phyloP scores from a whole-genome alignment of 1,140 invertebrate genomes.

The Cyclargus thomasi region DNA sequence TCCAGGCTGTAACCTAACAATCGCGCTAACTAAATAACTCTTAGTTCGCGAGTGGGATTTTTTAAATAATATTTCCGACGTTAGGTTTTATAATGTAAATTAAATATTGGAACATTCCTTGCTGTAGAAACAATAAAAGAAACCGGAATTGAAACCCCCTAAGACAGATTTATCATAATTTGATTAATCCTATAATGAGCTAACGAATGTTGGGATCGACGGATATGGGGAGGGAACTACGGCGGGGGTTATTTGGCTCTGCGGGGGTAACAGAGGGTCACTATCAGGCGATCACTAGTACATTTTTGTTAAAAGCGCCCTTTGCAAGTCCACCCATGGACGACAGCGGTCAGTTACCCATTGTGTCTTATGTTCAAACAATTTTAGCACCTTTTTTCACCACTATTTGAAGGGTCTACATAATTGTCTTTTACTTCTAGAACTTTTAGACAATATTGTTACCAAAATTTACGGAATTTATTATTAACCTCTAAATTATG shows the following conservation, averaged over 20 bases:
- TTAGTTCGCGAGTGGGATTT: too few relatives aligned
- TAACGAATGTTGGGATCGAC: slow-evolving; percentile 33
- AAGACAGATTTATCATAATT: not conserved
- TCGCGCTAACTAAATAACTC: too few relatives aligned
- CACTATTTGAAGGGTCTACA: too few relatives aligned
- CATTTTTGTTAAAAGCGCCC: slow-evolving; percentile 46
- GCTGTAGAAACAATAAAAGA: too few relatives aligned
- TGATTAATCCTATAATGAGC: slow-evolving; percentile 18
- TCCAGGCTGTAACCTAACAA: too few relatives aligned
- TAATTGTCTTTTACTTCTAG: too few relatives aligned
- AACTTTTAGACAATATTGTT: too few relatives aligned
- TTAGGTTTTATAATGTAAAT: too few relatives aligned
- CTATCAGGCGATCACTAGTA: slow-evolving; percentile 50
- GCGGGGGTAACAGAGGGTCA: slow-evolving; percentile 32
- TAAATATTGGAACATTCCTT: too few relatives aligned
- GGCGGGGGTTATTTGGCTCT: slow-evolving; percentile 27
- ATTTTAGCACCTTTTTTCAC: not conserved
- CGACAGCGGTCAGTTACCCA: not conserved
- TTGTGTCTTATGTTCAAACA: not conserved
- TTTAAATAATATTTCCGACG: too few relatives aligned
- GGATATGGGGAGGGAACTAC: slow-evolving; percentile 31
- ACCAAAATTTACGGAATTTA: too few relatives aligned
- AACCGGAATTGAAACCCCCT: not conserved
- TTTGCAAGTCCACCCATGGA: not conserved
- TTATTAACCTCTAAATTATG: too few relatives aligned